A percentile compares a stretch with the other conserved stretches of the same genome.
phyloP scores from a whole-genome alignment of 2,797 vertebrate species.

The Acomys russatus region DNA sequence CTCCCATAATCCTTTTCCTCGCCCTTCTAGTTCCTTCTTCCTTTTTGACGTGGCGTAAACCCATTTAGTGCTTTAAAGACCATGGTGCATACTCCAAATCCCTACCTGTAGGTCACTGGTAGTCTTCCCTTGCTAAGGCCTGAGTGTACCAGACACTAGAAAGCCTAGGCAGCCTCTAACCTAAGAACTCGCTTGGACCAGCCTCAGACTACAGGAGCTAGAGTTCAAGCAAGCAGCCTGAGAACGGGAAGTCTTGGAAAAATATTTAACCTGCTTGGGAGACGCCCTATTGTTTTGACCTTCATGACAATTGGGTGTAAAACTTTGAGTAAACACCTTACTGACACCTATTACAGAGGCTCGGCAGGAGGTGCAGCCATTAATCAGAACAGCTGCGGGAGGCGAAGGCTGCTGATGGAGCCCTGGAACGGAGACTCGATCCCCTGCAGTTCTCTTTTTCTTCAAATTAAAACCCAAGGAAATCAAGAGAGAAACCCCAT shows the following conservation, averaged over 20 bases:
- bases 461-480: conserved; percentile 83
- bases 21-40: not conserved
- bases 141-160: not conserved
- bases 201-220: not conserved
- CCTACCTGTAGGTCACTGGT: too few species aligned
- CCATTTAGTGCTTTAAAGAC: not conserved
- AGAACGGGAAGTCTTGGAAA: conserved; percentile 47
- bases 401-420: conserved; percentile 86
- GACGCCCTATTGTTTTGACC: conserved; percentile 87
- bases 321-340: conserved; percentile 88
- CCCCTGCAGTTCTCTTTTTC: conserved; percentile 83
- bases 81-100: not conserved
- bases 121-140: not conserved
- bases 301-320: conserved; percentile 87
- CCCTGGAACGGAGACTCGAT: conserved; percentile 84
- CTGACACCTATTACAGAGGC: conserved; percentile 88
- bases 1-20: too few species aligned
- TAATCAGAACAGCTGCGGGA: conserved; percentile 89
- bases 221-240: not conserved
- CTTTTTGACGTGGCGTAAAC: conserved; percentile 34
- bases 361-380: conserved; percentile 84
- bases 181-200: not conserved
- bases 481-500: conserved; percentile 69
- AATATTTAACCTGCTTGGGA: conserved; percentile 81
- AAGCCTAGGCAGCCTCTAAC: fast-evolving